Evolutionary conservation across 2,113 vertebrate species (phyloP), one percentile per base, ranked within the genome.

Genomic region (Lamprotornis superbus): DNA sequence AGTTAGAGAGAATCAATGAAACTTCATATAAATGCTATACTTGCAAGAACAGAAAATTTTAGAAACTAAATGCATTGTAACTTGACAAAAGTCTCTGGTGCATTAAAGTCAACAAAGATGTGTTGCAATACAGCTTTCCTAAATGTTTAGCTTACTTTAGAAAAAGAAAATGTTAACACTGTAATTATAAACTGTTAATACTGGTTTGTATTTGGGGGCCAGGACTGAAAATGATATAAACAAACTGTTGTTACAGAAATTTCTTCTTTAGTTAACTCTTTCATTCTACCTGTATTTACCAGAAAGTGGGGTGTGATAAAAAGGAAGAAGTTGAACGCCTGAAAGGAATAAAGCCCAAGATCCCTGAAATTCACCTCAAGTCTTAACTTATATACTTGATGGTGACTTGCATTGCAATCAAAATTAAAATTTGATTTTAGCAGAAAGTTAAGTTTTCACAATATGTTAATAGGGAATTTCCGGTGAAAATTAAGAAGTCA

Each of bases 141-240:
- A 95, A 95, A 95, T 96, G 96, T 98, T 98, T 97, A 96, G 86
- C 91, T 98, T 98, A 96, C 87, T 97, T 97, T 93, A 97, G 92
- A 97, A 97, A 95, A 81, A 95, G 94, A 97, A 97, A 97, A 97
- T 97, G 89, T 98, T 98, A 98, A 97, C 94, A 94, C 92, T 97
- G 91, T 97, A 97, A 97, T 98, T 98, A 96, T 97, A 98, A 97
- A 97, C 91, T 98, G 95, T 97, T 97, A 97, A 98, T 97, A 92
- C 73, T 96, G 57, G 75, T 96, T 98, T 97, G 93, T 92, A 87
- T 95, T 96, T 94, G 60, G 91, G 74, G 89, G 91, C 95, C 97
- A 97, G 95, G 80, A 96, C 81, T 97, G 98, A 98, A 98, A 98
- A 28, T 95, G 90, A 98, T 98, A 98, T 98, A 97, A 98, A 98